Evolutionary conservation across 1,140 invertebrate genomes (phyloP), one percentile per base, ranked within the genome.

Genomic region (Ephestia elutella): DNA sequence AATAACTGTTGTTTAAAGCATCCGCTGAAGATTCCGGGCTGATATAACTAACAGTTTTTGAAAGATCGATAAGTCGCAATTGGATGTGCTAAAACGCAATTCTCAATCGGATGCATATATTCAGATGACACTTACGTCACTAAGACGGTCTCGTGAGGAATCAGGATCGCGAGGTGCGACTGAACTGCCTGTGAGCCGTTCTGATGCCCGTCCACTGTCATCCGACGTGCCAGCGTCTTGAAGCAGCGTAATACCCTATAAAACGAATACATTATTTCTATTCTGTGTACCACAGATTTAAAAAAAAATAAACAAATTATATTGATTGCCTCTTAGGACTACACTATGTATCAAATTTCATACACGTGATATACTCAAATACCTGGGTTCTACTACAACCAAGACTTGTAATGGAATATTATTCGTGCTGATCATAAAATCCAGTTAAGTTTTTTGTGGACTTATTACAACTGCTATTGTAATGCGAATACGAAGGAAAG

Each of bases 71-170:
- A 44, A 44, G 15, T 44, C 38, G 15, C 38, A 15, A 15, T 44
- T 44, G 13, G 13, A 44, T 15, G 38, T 44, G 38, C 13, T 44
- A 44, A 15, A 44, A 44, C 13, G 2, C 7, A 10, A n/a, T 15
- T 15, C 2, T 44, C 15, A 44, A 15, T 44, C 2, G 13, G 2
- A 44, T 44, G n/a, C 38, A 15, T 44, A 13, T 20, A 49, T 8
- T 10, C 1, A 32, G 9, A 32, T 7, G 30, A 11, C 79, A 92
- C 93, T 92, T 91, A 94, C 93, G 91, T 95, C 93, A 90, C 93
- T 94, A 75, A 94, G 92, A 81, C 93, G 92, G 87, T 94, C 93
- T 89, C 93, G 93, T 71, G 93, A 94, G 89, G 93, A 94, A 86
- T 94, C 93, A 67, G 93, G 92, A 84, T 94, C 93, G 71, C 93